Conservation (phyloP, 2,113 vertebrate genomes). For the Cairina moschata region DNA sequence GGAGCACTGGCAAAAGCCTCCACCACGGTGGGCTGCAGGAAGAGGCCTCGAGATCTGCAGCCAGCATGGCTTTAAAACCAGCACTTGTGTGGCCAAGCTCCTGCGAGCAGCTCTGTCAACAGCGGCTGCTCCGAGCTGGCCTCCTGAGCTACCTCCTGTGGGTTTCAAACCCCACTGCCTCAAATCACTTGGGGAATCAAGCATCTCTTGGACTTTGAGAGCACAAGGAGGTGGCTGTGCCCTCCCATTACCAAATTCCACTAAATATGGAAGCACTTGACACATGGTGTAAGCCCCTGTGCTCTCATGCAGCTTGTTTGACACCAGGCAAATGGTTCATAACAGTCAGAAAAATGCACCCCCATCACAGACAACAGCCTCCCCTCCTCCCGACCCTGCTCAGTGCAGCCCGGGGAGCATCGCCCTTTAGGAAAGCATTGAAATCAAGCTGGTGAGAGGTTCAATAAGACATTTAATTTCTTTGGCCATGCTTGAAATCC, state of each 20-base stretch:
- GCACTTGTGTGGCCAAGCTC: too few species aligned
- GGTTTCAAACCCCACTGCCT: not conserved
- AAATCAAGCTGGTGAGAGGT: not conserved
- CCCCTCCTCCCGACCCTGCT: not conserved
- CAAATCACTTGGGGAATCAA: not conserved
- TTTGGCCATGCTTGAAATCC: not conserved
- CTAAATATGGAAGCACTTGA: not conserved
- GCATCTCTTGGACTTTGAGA: not conserved
- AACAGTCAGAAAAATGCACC: not conserved
- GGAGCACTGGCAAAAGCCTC: not conserved
- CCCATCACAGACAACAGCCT: not conserved
- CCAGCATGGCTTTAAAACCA: too few species aligned
- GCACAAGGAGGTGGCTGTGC: not conserved
- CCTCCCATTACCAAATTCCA: not conserved
- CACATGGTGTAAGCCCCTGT: not conserved
- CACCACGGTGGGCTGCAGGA: too few species aligned
- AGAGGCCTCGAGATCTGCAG: too few species aligned
- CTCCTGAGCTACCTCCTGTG: not conserved
- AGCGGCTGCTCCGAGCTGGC: not conserved
- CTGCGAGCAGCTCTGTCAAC: too few species aligned
- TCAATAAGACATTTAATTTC: not conserved
- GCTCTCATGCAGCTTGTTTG: not conserved
- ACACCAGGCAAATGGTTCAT: not conserved
- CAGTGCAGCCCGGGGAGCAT: not conserved
- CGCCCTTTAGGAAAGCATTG: not conserved